Evolutionary conservation across 2,888 invertebrate species (phyloP).

Genomic region (Petrolisthes cinctipes): DNA sequence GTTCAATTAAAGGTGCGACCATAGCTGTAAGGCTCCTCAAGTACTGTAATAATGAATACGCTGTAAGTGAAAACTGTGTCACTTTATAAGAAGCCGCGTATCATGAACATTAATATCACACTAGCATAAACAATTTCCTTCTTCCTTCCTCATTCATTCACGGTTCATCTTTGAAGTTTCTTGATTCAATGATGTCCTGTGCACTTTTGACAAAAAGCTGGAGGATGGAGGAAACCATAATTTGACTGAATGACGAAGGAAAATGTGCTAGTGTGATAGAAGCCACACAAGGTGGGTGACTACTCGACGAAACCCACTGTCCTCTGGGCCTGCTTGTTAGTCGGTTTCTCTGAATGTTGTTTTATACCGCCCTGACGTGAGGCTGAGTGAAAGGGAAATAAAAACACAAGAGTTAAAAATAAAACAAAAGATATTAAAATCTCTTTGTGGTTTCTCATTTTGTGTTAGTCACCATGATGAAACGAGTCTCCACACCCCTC

Average conservation of each 20-base stretch:
- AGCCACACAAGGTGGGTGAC: slow-evolving; percentile 16
- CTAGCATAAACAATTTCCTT: no score
- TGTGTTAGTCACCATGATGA: slow-evolving; percentile 30
- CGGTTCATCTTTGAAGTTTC: no score
- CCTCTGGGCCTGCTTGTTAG: slow-evolving; percentile 32
- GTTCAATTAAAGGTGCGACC: background rate
- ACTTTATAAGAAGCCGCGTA: no score
- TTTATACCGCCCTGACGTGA: slow-evolving; percentile 41
- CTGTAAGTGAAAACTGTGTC: no score
- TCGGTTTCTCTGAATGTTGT: slow-evolving; percentile 31
- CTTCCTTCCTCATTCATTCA: no score
- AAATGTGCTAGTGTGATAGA: no score
- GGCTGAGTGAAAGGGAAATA: slow-evolving; percentile 34
- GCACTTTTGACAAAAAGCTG: no score
- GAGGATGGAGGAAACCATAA: no score
- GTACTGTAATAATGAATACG: background rate
- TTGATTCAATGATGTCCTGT: no score
- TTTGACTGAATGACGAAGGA: no score
- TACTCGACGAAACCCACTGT: slow-evolving; percentile 17
- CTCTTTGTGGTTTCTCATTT: slow-evolving; percentile 46
- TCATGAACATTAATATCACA: no score
- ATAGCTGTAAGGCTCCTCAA: slow-evolving; percentile 2
- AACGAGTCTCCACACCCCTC: slow-evolving; percentile 50
- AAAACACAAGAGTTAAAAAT: slow-evolving; percentile 25
- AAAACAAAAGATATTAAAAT: slow-evolving; percentile 15